Conservation (phyloP, 2,113 vertebrate genomes). For the Thamnaconus septentrionalis region DNA sequence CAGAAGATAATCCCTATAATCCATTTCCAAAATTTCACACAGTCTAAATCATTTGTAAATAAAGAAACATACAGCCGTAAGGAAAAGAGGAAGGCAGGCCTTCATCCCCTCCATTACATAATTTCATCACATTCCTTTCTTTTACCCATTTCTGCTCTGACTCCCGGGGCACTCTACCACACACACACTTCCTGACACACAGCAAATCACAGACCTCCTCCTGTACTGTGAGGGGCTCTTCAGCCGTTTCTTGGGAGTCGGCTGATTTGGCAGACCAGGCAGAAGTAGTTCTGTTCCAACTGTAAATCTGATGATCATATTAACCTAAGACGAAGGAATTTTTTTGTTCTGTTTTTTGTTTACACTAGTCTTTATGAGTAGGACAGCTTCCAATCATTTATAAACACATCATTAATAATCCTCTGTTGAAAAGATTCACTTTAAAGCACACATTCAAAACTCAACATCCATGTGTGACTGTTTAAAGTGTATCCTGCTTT, state of each 20-base stretch:
- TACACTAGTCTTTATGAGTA: no score
- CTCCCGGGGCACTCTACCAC: background rate
- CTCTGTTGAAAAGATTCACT: no score
- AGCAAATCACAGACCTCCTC: background rate
- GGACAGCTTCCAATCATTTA: no score
- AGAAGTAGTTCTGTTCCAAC: background rate
- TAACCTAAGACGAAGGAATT: no score
- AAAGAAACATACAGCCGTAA: conserved; percentile 1
- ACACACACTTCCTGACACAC: background rate
- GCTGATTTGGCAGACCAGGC: conserved; percentile 6
- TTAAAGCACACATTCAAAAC: no score
- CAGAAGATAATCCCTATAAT: no score
- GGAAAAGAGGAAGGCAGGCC: background rate
- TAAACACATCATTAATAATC: no score
- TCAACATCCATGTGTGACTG: no score
- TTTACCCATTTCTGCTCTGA: background rate
- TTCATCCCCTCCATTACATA: background rate
- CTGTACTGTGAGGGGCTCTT: background rate
- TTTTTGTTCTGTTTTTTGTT: no score
- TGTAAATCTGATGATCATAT: background rate
- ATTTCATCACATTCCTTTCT: conserved; percentile 23
- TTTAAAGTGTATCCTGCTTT: no score
- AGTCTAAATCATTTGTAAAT: background rate
- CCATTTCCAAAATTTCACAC: no score
- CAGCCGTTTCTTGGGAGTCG: background rate